Conservation (phyloP, 2,888 invertebrate species). For the Idaea dimidiata region DNA sequence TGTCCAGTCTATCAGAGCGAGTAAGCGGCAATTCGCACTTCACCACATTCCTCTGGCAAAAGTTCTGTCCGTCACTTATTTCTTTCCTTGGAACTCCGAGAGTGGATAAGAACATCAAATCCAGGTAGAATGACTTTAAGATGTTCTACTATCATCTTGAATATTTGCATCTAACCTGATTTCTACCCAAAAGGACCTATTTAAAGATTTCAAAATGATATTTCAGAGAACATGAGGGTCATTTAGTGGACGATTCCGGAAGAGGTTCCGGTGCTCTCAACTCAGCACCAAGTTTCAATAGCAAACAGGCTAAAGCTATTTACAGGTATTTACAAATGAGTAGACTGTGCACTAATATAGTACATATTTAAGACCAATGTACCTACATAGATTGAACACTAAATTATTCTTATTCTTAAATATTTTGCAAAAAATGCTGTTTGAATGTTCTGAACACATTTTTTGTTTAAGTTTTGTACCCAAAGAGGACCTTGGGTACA, state of each 20-base stretch:
- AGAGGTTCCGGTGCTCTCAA: constrained; percentile 85
- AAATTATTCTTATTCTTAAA: too few relatives aligned
- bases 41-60: constrained; percentile 94
- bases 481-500: too few relatives aligned
- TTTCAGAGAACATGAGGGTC: constrained; percentile 73
- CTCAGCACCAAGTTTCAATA: constrained; percentile 88
- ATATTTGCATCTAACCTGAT: too few relatives aligned
- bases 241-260: constrained; percentile 79
- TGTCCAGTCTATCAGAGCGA: constrained; percentile 90
- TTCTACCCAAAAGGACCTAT: too few relatives aligned
- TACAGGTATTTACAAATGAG: constrained; percentile 91
- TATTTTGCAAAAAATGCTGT: too few relatives aligned
- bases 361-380: not conserved
- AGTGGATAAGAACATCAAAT: constrained; percentile 89
- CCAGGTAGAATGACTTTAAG: constrained; percentile 82
- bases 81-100: constrained; percentile 93
- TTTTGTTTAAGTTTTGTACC: too few relatives aligned
- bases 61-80: constrained; percentile 94
- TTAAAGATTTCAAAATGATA: too few relatives aligned
- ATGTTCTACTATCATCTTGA: too few relatives aligned
- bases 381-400: too few relatives aligned
- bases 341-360: too few relatives aligned
- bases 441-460: too few relatives aligned
- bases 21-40: constrained; percentile 92
- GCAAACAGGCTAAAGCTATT: constrained; percentile 93